Evolutionary conservation across 2,888 invertebrate genomes (phyloP).

Genomic region (Strigamia transsilvanica): DNA sequence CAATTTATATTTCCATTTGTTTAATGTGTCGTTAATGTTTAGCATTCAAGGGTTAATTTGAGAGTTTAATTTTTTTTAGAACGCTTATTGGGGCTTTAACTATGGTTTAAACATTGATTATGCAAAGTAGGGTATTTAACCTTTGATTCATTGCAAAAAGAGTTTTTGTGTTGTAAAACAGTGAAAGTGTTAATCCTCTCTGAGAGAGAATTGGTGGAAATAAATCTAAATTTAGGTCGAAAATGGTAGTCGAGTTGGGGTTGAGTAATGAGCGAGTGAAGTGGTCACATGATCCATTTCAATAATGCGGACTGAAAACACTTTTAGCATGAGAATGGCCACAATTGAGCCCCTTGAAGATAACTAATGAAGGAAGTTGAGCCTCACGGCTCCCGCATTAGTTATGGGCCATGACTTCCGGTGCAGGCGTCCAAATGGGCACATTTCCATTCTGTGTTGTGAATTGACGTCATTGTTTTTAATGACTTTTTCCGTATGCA

Average conservation of each 20-base stretch:
- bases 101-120: too few species aligned
- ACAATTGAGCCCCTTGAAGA: constrained; percentile 45
- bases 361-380: constrained; percentile 43
- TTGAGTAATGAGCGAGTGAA: constrained; percentile 36
- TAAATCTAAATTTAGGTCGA: constrained; percentile 32
- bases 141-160: neutral
- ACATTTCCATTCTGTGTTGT: constrained; percentile 40
- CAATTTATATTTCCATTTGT: too few species aligned
- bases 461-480: constrained; percentile 45
- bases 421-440: constrained; percentile 48
- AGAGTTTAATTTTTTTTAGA: too few species aligned
- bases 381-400: constrained; percentile 40
- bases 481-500: constrained; percentile 45
- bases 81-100: too few species aligned
- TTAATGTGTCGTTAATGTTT: too few species aligned
- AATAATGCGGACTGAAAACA: constrained; percentile 43
- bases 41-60: too few species aligned
- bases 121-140: too few species aligned
- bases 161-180: constrained; percentile 10
- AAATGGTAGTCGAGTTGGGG: neutral
- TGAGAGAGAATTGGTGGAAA: neutral
- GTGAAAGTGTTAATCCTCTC: constrained; percentile 24
- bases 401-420: constrained; percentile 39
- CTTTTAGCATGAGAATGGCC: constrained; percentile 49
- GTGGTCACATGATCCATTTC: constrained; percentile 49